Evolutionary conservation across 2,797 vertebrate species (phyloP).

Genomic region (Fratercula arctica): DNA sequence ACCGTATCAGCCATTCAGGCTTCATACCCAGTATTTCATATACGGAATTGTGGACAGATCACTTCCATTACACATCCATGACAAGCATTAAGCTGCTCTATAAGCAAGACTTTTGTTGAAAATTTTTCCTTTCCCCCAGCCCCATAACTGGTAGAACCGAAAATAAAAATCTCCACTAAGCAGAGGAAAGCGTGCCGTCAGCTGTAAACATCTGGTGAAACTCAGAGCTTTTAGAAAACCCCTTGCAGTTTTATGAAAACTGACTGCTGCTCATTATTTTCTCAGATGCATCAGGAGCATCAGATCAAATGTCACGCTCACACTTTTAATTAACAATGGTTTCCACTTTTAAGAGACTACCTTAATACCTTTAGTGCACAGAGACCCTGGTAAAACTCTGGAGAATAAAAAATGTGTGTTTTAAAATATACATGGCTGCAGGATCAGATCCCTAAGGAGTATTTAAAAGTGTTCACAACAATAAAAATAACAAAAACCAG

Average conservation of each 20-base stretch:
- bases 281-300: constrained; percentile 1
- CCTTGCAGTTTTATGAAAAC: constrained; percentile 21
- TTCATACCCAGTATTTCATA: neutral
- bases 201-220: constrained; percentile 69
- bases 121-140: neutral
- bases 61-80: constrained; percentile 18
- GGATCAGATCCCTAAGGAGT: constrained; percentile 46
- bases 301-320: neutral
- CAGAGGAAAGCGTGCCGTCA: neutral
- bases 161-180: constrained; percentile 1
- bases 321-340: constrained; percentile 9
- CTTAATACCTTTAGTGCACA: neutral
- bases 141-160: neutral
- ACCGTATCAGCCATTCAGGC: neutral
- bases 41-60: neutral
- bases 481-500: constrained; percentile 62
- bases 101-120: constrained; percentile 39
- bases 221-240: constrained; percentile 37
- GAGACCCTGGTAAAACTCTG: neutral
- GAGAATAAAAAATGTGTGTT: neutral
- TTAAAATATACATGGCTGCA: neutral
- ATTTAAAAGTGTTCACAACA: constrained; percentile 48
- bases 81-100: constrained; percentile 30
- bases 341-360: constrained; percentile 2
- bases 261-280: constrained; percentile 6